Evolutionary conservation across 2,113 vertebrate genomes (phyloP).

Genomic region (Gymnogyps californianus): DNA sequence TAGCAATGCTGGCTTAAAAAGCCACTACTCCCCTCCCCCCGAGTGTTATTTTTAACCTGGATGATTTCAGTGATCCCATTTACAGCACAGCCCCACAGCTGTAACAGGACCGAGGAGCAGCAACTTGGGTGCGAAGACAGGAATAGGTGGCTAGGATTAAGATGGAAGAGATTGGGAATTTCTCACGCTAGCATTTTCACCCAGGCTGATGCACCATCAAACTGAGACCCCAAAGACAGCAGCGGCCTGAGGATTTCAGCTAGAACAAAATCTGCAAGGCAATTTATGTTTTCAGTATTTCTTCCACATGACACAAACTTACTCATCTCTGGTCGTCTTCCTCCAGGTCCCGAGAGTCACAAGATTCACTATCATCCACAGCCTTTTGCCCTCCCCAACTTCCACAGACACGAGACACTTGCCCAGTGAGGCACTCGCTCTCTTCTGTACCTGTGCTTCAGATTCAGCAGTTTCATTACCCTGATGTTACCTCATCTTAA

Average conservation of each 20-base stretch:
- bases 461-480: background rate
- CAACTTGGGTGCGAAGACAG: background rate
- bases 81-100: slow-evolving; percentile 46
- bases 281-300: background rate
- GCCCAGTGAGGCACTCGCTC: background rate
- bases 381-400: background rate
- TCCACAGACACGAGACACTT: background rate
- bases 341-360: slow-evolving; percentile 52
- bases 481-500: background rate
- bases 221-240: fast-evolving
- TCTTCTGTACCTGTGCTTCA: background rate
- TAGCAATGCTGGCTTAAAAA: background rate
- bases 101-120: background rate
- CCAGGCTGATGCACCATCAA: background rate
- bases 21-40: slow-evolving; percentile 18
- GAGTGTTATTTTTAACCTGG: slow-evolving; percentile 59
- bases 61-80: slow-evolving; percentile 61
- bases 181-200: background rate
- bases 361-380: slow-evolving; percentile 29
- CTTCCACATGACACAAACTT: slow-evolving; percentile 52
- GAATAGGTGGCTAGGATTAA: background rate
- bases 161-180: background rate
- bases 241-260: fast-evolving
- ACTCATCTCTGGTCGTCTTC: slow-evolving; percentile 30
- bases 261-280: background rate